Evolutionary conservation across 2,797 vertebrate genomes (phyloP).

Genomic region (Characodon lateralis): DNA sequence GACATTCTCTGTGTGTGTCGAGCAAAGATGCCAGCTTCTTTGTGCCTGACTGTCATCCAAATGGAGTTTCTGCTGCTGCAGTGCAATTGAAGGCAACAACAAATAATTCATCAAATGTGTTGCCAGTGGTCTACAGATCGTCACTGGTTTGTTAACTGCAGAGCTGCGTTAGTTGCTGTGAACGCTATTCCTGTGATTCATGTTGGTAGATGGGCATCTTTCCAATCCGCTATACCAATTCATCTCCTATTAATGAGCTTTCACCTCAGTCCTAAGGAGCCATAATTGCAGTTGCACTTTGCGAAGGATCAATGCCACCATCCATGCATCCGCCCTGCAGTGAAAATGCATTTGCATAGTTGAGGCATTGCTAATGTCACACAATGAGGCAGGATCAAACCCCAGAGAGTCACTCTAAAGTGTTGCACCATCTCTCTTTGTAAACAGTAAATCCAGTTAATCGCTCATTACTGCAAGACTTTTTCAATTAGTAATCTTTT

Average conservation of each 20-base stretch:
- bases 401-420: constrained; percentile 19
- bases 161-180: constrained; percentile 19
- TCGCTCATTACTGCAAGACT: constrained; percentile 43
- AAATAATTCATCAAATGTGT: constrained; percentile 56
- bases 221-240: constrained; percentile 68
- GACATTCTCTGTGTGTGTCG: constrained; percentile 39
- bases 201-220: constrained; percentile 57
- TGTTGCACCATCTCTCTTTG: constrained; percentile 37
- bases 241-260: constrained; percentile 80
- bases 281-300: constrained; percentile 63
- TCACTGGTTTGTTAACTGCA: constrained; percentile 47
- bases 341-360: constrained; percentile 41
- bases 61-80: constrained; percentile 51
- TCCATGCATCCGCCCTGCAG: constrained; percentile 41
- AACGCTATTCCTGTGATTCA: constrained; percentile 55
- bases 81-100: constrained; percentile 15
- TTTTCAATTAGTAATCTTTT: constrained; percentile 41
- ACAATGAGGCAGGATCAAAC: constrained; percentile 26
- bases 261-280: constrained; percentile 78
- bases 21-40: constrained; percentile 41
- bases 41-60: constrained; percentile 52
- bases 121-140: constrained; percentile 38
- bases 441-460: constrained; percentile 51
- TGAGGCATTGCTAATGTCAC: constrained; percentile 33
- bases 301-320: constrained; percentile 61